Evolutionary conservation across 2,888 invertebrate genomes (phyloP).

Genomic region (Folsomia candida): DNA sequence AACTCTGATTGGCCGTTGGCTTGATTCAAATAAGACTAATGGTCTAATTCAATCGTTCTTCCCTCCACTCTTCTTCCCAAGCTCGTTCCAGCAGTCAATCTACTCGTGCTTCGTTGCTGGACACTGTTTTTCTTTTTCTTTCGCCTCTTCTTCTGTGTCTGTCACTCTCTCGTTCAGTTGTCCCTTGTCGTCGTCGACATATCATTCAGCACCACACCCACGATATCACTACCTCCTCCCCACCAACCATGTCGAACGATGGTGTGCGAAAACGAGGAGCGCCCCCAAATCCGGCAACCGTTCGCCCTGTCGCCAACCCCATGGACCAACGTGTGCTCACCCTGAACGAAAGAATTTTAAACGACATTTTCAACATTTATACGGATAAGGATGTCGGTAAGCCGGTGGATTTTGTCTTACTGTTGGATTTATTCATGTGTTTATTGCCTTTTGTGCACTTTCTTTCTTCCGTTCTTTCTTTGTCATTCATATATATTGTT

Average conservation of each 20-base stretch:
- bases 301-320: conserved; percentile 45
- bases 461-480: conserved; percentile 7
- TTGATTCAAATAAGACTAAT: too few relatives aligned
- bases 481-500: background rate
- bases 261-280: background rate
- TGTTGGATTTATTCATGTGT: background rate
- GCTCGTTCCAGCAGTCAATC: too few relatives aligned
- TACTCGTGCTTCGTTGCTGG: too few relatives aligned
- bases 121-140: too few relatives aligned
- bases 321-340: conserved; percentile 53
- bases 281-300: conserved; percentile 9
- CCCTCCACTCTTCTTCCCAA: too few relatives aligned
- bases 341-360: conserved; percentile 58
- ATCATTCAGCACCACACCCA: too few relatives aligned
- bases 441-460: background rate
- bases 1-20: too few relatives aligned
- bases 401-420: background rate
- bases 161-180: too few relatives aligned
- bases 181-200: too few relatives aligned
- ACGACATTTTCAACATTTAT: conserved; percentile 59
- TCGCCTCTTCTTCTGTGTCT: too few relatives aligned
- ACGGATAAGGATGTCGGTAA: conserved; percentile 55
- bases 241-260: background rate
- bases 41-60: too few relatives aligned
- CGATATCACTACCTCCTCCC: too few relatives aligned